A percentile compares a stretch with the other conserved stretches of the same genome.
These are phyloP conservation scores for Venusia cambrica DNA, from an alignment of 2,888 invertebrate genomes.

Conservation along the genomic window DNA sequence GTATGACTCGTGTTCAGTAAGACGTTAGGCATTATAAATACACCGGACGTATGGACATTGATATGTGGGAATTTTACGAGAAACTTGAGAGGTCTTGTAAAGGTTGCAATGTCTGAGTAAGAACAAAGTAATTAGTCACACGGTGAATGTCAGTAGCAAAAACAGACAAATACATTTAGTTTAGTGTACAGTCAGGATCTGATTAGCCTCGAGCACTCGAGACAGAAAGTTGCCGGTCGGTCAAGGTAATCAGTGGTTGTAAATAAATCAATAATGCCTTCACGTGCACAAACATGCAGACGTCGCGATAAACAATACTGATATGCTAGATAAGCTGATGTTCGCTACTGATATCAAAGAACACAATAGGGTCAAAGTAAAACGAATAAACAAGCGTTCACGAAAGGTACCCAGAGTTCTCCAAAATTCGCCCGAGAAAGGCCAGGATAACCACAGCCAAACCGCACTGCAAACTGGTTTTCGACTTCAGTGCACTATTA, in stretches of 20 bases:
- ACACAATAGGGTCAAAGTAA: conserved; percentile 27
- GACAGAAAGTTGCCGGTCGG: conserved; percentile 64
- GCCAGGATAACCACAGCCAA: conserved; percentile 72
- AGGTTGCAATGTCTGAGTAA: conserved; percentile 1
- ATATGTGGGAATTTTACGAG: conserved; percentile 7
- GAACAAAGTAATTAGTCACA: conserved; percentile 10
- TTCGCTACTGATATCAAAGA: conserved; percentile 22
- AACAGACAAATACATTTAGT: conserved; percentile 24
- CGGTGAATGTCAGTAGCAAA: conserved; percentile 36
- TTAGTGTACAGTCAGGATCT: conserved; percentile 47
- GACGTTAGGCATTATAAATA: conserved; percentile 13
- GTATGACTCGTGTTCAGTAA: conserved; percentile 19
- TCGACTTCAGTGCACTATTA: conserved; percentile 67
- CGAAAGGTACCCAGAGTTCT: conserved; percentile 35
- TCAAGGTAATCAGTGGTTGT: conserved; percentile 62
- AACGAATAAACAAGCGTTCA: conserved; percentile 9
- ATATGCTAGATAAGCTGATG: conserved; percentile 25
- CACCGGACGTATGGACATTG: conserved; percentile 8
- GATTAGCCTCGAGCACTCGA: conserved; percentile 68
- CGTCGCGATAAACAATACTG: conserved; percentile 26
- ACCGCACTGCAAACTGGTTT: conserved; percentile 77
- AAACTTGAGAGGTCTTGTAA: not conserved
- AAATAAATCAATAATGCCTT: conserved; percentile 32
- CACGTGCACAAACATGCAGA: conserved; percentile 21
- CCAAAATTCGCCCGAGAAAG: conserved; percentile 62